phyloP scores from a whole-genome alignment of 2,113 vertebrate species.

The Oryzias melastigma region DNA sequence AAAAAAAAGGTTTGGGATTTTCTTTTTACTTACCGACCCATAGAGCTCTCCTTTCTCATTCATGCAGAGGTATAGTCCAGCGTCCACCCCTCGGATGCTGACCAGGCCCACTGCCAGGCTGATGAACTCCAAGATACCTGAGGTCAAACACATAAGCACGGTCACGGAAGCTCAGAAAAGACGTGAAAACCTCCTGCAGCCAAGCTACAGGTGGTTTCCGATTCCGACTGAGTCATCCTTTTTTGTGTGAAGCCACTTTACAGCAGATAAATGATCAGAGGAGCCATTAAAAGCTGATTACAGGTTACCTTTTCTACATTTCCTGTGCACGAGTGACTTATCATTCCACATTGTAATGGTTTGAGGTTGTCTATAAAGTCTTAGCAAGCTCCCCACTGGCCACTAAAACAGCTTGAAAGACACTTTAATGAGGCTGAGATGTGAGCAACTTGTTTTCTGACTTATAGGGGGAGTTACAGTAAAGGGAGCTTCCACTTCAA shows the following conservation, averaged over 20 bases:
- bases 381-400: constrained; percentile 32
- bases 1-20: constrained; percentile 7
- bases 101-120: constrained; percentile 98
- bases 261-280: neutral
- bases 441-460: constrained; percentile 44
- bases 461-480: constrained; percentile 54
- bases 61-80: constrained; percentile 97
- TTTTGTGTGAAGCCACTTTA: neutral
- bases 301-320: neutral
- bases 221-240: neutral
- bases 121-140: constrained; percentile 98
- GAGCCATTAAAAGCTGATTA: neutral
- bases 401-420: constrained; percentile 21
- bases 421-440: constrained; percentile 49
- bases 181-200: neutral
- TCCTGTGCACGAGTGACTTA: neutral
- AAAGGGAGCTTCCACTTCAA: constrained; percentile 54
- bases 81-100: constrained; percentile 97
- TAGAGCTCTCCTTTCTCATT: constrained; percentile 97
- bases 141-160: constrained; percentile 48
- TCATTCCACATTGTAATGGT: constrained; percentile 13
- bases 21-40: constrained; percentile 91
- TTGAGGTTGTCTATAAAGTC: constrained; percentile 38
- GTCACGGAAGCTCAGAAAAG: constrained; percentile 30
- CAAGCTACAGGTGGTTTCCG: constrained; percentile 10